Evolutionary conservation across 2,888 invertebrate species (phyloP), one percentile per base, ranked within the genome.

Genomic region (Cantharis flavilabris): DNA sequence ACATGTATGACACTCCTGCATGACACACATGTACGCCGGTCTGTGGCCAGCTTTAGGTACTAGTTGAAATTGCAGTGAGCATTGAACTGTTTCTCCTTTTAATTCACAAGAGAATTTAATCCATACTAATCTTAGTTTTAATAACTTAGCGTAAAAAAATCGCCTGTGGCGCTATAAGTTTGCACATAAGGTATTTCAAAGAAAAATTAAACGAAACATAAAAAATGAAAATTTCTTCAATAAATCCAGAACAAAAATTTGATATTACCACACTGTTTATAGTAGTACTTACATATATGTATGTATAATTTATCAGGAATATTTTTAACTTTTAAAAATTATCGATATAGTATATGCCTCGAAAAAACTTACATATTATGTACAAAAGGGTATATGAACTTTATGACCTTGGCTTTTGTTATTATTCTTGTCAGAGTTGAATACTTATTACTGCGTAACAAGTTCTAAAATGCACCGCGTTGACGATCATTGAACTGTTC

Each of bases 401-500:
- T 23, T n/a, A 67, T 26, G 65, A 67, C 65, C 65, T 67, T 67
- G 65, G 65, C 65, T 67, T 67, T 67, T 67, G 65, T 67, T 67
- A 67, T 67, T 67, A 67, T 67, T 67, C 65, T 67, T 20, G 65
- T 67, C 65, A 67, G 65, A 67, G 65, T 14, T 67, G 23, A 67
- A 67, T 23, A 26, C 65, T 67, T 67, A 67, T 67, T 67, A 67
- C 65, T 67, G 65, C 20, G 65, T 67, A 67, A 67, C 65, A 67
- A 67, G 65, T 67, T 67, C 65, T 67, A 67, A 67, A 67, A 67
- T 67, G 65, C 65, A 67, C 65, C 23, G 65, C n/a, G 65, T 67
- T 67, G 65, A 67, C 65, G 65, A 67, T 67, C 65, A 23, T 67
- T 67, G 65, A 67, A 67, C 65, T 67, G 26, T 18, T 67, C 65